These are phyloP conservation scores for Oceanites oceanicus DNA, from an alignment of 2,113 vertebrate species.

Conservation along the genomic window DNA sequence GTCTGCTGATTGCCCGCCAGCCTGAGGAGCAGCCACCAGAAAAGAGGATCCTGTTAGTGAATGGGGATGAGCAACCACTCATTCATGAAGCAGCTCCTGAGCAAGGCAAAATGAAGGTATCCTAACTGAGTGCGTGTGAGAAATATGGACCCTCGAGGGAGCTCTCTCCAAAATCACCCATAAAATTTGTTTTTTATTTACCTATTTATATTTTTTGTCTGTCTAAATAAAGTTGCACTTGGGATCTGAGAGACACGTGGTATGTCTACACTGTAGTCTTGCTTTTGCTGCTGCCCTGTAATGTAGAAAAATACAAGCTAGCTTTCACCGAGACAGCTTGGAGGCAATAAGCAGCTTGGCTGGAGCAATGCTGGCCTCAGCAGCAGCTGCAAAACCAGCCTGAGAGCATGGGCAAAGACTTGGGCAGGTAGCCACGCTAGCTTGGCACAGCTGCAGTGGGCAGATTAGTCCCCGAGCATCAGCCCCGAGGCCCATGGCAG, in stretches of 20 bases:
- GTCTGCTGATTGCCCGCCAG: constrained; percentile 92
- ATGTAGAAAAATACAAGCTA: not conserved
- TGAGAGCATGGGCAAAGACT: not conserved
- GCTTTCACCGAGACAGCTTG: not conserved
- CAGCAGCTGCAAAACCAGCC: not conserved
- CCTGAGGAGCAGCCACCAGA: constrained; percentile 86
- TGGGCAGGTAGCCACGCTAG: not conserved
- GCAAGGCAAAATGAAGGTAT: constrained; percentile 95
- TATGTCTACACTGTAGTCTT: constrained; percentile 45
- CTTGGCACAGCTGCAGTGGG: not conserved
- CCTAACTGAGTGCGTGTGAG: constrained; percentile 73
- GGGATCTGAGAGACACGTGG: constrained; percentile 51
- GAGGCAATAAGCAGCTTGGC: not conserved
- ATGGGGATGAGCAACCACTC: constrained; percentile 74
- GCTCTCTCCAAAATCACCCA: constrained; percentile 58
- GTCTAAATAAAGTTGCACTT: constrained; percentile 66
- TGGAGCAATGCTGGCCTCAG: not conserved
- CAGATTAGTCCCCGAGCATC: not conserved
- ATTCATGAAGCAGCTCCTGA: constrained; percentile 76
- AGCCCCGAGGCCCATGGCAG: not conserved
- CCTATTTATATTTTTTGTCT: constrained; percentile 49
- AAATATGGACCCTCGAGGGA: constrained; percentile 67
- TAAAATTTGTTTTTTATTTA: constrained; percentile 51
- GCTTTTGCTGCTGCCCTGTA: constrained; percentile 52
- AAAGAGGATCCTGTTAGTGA: constrained; percentile 79